Evolutionary conservation across 2,888 invertebrate genomes (phyloP).

Genomic region (Athalia cordata): DNA sequence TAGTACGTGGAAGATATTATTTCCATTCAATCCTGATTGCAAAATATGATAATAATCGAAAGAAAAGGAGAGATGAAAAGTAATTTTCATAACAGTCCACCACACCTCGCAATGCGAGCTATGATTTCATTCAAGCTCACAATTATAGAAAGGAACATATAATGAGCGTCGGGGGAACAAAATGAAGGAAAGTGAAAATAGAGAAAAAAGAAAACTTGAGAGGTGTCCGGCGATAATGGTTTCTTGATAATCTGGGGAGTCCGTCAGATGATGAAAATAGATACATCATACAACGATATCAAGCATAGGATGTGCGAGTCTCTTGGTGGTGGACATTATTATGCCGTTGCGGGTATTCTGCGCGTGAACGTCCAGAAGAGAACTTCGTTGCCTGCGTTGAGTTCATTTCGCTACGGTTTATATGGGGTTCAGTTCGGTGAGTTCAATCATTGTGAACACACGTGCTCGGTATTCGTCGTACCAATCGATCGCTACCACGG

Average conservation of each 20-base stretch:
- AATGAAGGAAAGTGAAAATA: neutral
- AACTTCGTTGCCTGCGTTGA: neutral
- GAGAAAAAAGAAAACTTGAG: neutral
- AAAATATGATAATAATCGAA: too few relatives aligned
- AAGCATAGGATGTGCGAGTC: conserved; percentile 1
- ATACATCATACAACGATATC: neutral
- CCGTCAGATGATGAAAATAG: neutral
- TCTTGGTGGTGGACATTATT: neutral
- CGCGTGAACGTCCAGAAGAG: neutral
- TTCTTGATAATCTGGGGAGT: neutral
- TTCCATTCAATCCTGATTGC: too few relatives aligned
- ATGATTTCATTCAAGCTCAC: neutral
- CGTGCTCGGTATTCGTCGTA: neutral
- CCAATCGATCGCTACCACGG: neutral
- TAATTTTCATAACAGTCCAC: too few relatives aligned
- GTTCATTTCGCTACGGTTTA: conserved; percentile 7
- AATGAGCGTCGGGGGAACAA: neutral
- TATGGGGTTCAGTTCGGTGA: conserved; percentile 32
- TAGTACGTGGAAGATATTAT: too few relatives aligned
- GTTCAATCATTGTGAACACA: conserved; percentile 25
- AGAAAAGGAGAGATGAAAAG: too few relatives aligned
- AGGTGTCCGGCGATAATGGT: conserved; percentile 1
- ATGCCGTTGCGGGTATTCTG: neutral
- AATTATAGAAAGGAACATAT: neutral
- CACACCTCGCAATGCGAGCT: too few relatives aligned